Conservation (phyloP, 2,888 invertebrate genomes). For the Mayetiola destructor region DNA sequence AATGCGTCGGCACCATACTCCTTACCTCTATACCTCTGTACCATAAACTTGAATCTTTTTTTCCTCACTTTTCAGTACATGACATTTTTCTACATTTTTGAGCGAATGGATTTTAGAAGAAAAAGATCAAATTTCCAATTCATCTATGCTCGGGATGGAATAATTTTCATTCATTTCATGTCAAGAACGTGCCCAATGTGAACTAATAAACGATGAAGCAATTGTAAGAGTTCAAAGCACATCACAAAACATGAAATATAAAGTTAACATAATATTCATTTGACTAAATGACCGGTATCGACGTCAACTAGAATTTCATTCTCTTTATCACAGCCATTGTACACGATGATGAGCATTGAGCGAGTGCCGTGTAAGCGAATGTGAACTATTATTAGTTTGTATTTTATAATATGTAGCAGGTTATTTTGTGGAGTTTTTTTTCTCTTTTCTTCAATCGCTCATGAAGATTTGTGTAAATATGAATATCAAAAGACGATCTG, state of each 20-base stretch:
- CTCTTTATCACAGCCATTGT: too few relatives aligned
- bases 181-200: constrained; percentile 4
- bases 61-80: background rate
- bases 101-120: background rate
- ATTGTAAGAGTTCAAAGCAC: too few relatives aligned
- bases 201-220: constrained; percentile 4
- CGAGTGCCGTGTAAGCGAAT: too few relatives aligned
- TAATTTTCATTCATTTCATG: background rate
- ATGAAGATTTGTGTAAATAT: constrained; percentile 10
- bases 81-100: background rate
- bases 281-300: too few relatives aligned
- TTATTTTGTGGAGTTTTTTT: too few relatives aligned
- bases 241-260: too few relatives aligned
- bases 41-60: background rate
- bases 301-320: too few relatives aligned
- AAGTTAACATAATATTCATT: too few relatives aligned
- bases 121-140: background rate
- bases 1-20: constrained; percentile 8
- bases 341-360: too few relatives aligned
- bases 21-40: background rate
- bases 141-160: constrained; percentile 5
- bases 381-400: constrained; percentile 3
- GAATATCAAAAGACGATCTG: background rate
- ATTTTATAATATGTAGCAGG: too few relatives aligned
- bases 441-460: too few relatives aligned